Percentiles rank a stretch among this genome's conserved stretches.
phyloP scores from a whole-genome alignment of 2,113 vertebrate species.

The Hucho hucho region DNA sequence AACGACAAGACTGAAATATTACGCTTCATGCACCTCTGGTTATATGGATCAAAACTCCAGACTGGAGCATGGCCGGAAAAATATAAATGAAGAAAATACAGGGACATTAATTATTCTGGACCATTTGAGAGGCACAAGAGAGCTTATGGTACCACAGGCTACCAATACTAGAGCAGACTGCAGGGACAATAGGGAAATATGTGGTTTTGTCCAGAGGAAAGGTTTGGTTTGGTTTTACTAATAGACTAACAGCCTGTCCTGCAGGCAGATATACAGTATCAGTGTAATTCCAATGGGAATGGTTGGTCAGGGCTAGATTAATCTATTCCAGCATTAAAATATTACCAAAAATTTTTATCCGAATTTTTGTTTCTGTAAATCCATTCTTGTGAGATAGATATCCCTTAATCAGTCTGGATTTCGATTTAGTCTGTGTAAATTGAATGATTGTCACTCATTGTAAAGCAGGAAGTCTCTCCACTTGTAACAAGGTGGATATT shows the following conservation, averaged over 20 bases:
- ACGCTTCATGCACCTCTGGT: background rate
- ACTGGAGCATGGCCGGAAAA: background rate
- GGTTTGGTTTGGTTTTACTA: background rate
- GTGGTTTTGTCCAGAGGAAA: background rate
- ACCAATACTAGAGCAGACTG: background rate
- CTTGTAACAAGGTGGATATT: slow-evolving; percentile 15
- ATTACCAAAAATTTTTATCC: background rate
- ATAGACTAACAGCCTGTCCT: slow-evolving; percentile 3
- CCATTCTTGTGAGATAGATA: background rate
- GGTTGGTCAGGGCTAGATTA: background rate
- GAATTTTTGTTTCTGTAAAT: background rate
- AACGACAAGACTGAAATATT: slow-evolving; percentile 29
- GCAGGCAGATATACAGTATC: background rate
- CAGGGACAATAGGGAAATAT: background rate
- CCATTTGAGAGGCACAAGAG: background rate
- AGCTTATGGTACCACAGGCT: background rate
- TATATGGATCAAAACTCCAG: background rate
- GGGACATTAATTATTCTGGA: slow-evolving; percentile 9
- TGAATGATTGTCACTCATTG: slow-evolving; percentile 37
- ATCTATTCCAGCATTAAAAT: background rate
- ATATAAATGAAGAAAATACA: slow-evolving; percentile 19
- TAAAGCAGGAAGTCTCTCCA: slow-evolving; percentile 20
- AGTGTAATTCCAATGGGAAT: background rate
- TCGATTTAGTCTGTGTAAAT: background rate
- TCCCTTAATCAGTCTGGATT: background rate